These are phyloP conservation scores for Pseudorectes ferrugineus DNA, from an alignment of 2,113 vertebrate species.

Conservation along the genomic window DNA sequence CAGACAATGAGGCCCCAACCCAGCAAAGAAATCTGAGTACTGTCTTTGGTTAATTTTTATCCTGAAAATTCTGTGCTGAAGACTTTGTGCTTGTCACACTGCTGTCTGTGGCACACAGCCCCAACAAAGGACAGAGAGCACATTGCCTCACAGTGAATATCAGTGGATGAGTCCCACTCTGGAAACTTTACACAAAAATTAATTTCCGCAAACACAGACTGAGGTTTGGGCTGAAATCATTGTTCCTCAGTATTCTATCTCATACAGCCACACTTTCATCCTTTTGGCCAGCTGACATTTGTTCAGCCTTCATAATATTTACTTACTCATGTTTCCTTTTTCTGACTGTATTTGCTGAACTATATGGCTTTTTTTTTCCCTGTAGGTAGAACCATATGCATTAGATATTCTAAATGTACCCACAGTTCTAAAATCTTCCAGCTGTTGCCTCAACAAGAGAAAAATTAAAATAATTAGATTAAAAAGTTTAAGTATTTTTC, in stretches of 20 bases:
- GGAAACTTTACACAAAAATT: background rate
- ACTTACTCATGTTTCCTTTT: background rate
- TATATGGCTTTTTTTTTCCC: background rate
- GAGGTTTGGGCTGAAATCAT: background rate
- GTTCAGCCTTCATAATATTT: constrained; percentile 20
- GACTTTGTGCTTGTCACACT: background rate
- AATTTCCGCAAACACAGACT: background rate
- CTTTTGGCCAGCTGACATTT: constrained; percentile 20
- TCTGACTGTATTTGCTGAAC: constrained; percentile 10
- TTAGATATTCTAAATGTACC: background rate
- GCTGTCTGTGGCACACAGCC: background rate
- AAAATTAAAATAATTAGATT: background rate
- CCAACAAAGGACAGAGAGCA: background rate
- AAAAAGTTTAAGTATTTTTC: background rate
- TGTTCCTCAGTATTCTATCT: background rate
- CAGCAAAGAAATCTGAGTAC: background rate
- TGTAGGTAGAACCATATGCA: background rate
- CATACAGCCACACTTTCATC: background rate
- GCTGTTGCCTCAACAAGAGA: background rate
- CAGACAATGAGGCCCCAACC: background rate
- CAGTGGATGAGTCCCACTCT: background rate
- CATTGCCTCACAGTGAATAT: background rate
- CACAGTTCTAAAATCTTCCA: background rate
- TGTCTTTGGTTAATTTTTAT: background rate
- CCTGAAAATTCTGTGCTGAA: background rate